phyloP scores from a whole-genome alignment of 2,113 vertebrate species.

The Serilophus lunatus region DNA sequence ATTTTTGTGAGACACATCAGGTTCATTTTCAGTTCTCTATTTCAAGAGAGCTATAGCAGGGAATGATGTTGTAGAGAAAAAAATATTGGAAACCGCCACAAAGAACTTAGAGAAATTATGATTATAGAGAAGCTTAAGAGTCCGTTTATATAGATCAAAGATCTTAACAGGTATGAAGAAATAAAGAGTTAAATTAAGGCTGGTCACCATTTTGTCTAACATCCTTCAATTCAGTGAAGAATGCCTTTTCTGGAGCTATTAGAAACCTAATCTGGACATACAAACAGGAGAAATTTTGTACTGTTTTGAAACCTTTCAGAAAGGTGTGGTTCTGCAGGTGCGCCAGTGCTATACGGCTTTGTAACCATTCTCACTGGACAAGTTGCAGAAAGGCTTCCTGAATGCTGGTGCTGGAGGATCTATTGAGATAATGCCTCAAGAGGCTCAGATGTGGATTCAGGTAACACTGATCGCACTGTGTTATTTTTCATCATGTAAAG shows the following conservation, averaged over 20 bases:
- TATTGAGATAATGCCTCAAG: background rate
- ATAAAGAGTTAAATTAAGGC: background rate
- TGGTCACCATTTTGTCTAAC: background rate
- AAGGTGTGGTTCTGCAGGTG: background rate
- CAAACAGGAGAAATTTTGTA: background rate
- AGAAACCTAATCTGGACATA: background rate
- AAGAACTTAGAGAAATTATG: background rate
- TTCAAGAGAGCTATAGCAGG: background rate
- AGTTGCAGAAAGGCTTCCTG: background rate
- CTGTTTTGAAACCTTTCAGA: background rate
- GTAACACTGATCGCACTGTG: background rate
- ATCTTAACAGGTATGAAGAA: background rate
- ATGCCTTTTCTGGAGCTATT: background rate
- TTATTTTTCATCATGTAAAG: rapidly evolving
- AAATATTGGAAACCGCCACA: background rate
- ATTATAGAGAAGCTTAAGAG: background rate
- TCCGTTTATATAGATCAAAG: background rate
- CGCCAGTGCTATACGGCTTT: too few relatives aligned
- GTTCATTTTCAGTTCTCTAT: background rate
- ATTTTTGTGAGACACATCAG: background rate
- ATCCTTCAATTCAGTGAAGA: background rate
- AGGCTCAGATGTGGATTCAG: background rate
- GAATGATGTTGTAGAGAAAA: background rate
- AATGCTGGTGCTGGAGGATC: background rate
- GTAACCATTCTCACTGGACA: too few relatives aligned